Percentiles rank a stretch among this genome's conserved stretches.
These are phyloP conservation scores for Cairina moschata DNA, from an alignment of 2,113 vertebrate genomes.

Conservation along the genomic window DNA sequence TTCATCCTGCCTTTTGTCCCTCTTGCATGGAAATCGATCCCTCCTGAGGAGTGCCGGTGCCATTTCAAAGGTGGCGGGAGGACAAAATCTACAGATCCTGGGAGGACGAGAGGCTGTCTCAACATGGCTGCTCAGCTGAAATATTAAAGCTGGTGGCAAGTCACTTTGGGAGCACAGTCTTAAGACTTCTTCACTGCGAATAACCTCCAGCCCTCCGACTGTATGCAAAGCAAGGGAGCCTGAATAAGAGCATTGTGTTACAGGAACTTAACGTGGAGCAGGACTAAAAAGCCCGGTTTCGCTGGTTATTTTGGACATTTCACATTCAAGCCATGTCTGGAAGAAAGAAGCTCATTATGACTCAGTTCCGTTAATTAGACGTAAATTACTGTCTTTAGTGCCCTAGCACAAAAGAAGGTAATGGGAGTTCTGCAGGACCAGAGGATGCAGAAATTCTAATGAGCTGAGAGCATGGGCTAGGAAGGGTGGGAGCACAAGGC, in stretches of 20 bases:
- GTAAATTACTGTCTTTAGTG: slow-evolving; percentile 81
- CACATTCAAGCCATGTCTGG: slow-evolving; percentile 73
- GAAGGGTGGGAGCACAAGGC: slow-evolving; percentile 68
- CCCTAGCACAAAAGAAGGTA: slow-evolving; percentile 78
- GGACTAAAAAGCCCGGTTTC: slow-evolving; percentile 72
- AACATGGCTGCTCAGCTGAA: slow-evolving; percentile 70
- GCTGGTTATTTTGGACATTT: slow-evolving; percentile 74
- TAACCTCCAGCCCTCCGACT: slow-evolving; percentile 85
- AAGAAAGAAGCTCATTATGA: slow-evolving; percentile 80
- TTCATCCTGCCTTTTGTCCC: slow-evolving; percentile 71
- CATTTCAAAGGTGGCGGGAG: slow-evolving; percentile 74
- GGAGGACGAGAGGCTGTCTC: slow-evolving; percentile 39
- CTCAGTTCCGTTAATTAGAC: slow-evolving; percentile 85
- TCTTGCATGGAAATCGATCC: slow-evolving; percentile 75
- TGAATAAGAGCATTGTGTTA: slow-evolving; percentile 80
- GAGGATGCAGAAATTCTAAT: slow-evolving; percentile 78
- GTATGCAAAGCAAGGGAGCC: slow-evolving; percentile 80
- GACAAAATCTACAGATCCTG: slow-evolving; percentile 2
- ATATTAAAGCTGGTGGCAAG: slow-evolving; percentile 73
- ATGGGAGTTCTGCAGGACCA: slow-evolving; percentile 71
- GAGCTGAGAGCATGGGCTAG: slow-evolving; percentile 70
- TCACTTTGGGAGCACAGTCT: slow-evolving; percentile 73
- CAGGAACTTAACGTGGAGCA: slow-evolving; percentile 47
- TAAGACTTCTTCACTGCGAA: slow-evolving; percentile 82
- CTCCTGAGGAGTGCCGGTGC: slow-evolving; percentile 69